These are phyloP conservation scores for Pseudomyrmex flavicornis DNA, from an alignment of 1,140 invertebrate genomes.

Conservation along the genomic window DNA sequence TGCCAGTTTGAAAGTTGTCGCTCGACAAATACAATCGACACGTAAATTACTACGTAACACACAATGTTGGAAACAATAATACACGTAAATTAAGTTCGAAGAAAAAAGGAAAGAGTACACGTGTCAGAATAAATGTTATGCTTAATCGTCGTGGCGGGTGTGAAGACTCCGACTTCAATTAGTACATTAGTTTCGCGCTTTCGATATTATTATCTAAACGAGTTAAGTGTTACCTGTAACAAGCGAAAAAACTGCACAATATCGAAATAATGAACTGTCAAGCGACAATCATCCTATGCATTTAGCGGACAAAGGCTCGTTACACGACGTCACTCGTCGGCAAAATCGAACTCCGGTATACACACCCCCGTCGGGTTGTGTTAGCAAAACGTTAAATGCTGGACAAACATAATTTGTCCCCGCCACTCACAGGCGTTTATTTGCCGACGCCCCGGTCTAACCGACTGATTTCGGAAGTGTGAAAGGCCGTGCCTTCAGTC, in stretches of 20 bases:
- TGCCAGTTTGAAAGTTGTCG: neutral
- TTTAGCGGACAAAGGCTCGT: slow-evolving; percentile 56
- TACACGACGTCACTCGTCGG: slow-evolving; percentile 55
- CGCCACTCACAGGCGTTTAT: slow-evolving; percentile 50
- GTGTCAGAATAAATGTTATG: no score
- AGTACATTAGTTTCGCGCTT: neutral
- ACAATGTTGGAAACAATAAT: neutral
- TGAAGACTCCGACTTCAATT: neutral
- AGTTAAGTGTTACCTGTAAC: slow-evolving; percentile 19
- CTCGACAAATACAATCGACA: neutral
- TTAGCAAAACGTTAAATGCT: slow-evolving; percentile 59
- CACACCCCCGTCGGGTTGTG: slow-evolving; percentile 15
- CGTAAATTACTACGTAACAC: neutral
- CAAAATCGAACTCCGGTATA: slow-evolving; percentile 53
- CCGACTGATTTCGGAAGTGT: slow-evolving; percentile 59
- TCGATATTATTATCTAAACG: slow-evolving; percentile 17
- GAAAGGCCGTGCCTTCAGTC: slow-evolving; percentile 47
- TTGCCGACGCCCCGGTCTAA: slow-evolving; percentile 33
- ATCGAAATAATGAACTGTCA: slow-evolving; percentile 60
- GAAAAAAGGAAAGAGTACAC: neutral
- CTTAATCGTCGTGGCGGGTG: no score
- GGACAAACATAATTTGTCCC: slow-evolving; percentile 58
- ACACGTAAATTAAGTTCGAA: neutral
- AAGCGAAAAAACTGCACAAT: slow-evolving; percentile 42
- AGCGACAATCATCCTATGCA: slow-evolving; percentile 51